A percentile compares a stretch with the other conserved stretches of the same genome.
Evolutionary conservation across 2,113 vertebrate species (phyloP).

Genomic region (Plestiodon gilberti): DNA sequence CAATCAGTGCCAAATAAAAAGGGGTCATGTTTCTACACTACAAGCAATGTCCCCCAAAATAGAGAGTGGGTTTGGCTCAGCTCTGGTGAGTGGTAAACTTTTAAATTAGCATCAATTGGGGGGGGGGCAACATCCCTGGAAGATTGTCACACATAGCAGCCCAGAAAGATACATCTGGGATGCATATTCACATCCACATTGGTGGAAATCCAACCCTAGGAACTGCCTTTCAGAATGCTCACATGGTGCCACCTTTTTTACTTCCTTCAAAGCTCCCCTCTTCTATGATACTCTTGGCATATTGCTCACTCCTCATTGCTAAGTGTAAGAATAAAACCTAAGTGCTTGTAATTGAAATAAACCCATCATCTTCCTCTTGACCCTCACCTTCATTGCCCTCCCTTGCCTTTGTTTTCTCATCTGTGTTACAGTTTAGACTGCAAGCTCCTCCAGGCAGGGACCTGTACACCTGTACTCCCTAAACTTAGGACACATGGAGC

Average conservation of each 20-base stretch:
- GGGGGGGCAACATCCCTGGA: not conserved
- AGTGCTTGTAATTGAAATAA: no score
- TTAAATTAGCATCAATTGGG: not conserved
- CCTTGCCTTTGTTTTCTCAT: not conserved
- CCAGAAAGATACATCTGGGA: not conserved
- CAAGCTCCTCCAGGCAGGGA: not conserved
- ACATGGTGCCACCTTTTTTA: not conserved
- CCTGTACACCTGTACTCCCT: not conserved
- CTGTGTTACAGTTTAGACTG: not conserved
- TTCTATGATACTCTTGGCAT: not conserved
- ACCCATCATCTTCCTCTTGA: no score
- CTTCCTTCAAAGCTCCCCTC: not conserved
- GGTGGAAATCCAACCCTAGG: no score
- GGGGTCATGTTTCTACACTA: not conserved
- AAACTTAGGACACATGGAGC: not conserved
- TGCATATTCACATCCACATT: not conserved
- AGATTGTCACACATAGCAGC: not conserved
- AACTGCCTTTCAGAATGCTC: no score
- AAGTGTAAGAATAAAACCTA: no score
- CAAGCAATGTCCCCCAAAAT: not conserved
- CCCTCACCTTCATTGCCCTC: no score
- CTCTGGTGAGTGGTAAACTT: not conserved
- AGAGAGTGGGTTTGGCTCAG: not conserved
- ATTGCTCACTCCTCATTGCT: no score
- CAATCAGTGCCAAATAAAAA: not conserved